Evolutionary conservation across 1,140 invertebrate genomes (phyloP), one percentile per base, ranked within the genome.

Genomic region (Lethrus apterus): DNA sequence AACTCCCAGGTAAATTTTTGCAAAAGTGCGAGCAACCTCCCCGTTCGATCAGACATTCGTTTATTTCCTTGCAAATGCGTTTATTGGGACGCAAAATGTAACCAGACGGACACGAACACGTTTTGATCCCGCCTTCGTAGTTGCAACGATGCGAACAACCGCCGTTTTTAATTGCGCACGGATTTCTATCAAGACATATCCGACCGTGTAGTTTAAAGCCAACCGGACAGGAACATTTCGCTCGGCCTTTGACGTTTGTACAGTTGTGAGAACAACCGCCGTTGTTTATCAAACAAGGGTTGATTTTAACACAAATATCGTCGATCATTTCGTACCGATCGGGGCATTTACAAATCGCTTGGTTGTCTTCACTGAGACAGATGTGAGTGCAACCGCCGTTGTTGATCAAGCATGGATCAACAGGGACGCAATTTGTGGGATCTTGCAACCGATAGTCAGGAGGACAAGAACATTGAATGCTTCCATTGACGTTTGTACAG

Each of bases 321-420:
- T 55, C 49, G 29, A 64, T 65, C 59, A 77, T 82, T 20, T 76
- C 71, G 56, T 83, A 86, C 0, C 84, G 5, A 26, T 26, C n/a
- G 23, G 23, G 71, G 65, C 86, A 82, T 57, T 69, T 50, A 51
- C 73, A 75, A 17, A 57, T 63, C 32, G 57, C 60, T 50, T 64
- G 61, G 51, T 72, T 70, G 1, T 26, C 21, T 23, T 47, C 47
- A 10, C 33, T 42, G 10, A 76, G 51, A 55, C 83, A 85, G 4
- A 66, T 56, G 35, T 76, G 73, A 11, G 81, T 75, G 55, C 82
- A 84, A 4, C 80, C 79, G 2, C 74, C 79, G 56, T 77, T 76
- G 42, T 71, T 70, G 10, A 71, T 64, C 2, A 56, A 46, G 58
- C 83, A 86, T 54, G 84, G 82, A 54, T 86, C 72, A 7, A 83